Base-by-base conservation (phyloP, 2,888 invertebrate genomes). In the Campaea margaritaria region DNA sequence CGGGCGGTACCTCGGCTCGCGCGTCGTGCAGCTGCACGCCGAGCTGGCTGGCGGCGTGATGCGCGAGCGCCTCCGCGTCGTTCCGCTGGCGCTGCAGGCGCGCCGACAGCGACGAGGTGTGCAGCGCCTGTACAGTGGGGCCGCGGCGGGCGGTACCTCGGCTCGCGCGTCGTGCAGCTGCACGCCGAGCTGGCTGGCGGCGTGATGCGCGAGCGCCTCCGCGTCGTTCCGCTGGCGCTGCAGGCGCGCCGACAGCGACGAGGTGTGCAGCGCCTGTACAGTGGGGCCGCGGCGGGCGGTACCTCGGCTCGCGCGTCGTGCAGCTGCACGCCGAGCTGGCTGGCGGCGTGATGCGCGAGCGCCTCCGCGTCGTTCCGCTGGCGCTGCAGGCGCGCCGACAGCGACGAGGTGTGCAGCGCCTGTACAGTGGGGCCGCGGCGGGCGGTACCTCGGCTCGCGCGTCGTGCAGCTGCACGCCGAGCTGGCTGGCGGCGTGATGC, bases 231-330 rank as follows among this genome's bases (percentile, higher is more conserved):
- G 93, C 79, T 97, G 96, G 72, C 96, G 96, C 78, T 97, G 97
- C 62, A 98, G 93, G 12, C 97, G 95, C 66, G 96, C 95, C 73
- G 97, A 95, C 72, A 98, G 93, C 14, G 96, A 95, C 16, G 97
- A 97, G 64, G 97, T 96, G 77, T 96, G 94, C 64, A 96, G 94
- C 75, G 97, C 93, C 83, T 97, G 97, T n/a, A n/a, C n/a, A n/a
- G n/a, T n/a, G n/a, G n/a, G n/a, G 1, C 11, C 5, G 38, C n/a
- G 4, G 38, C 38, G 4, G 11, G 16, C 1, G 9, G 9, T 54
- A 93, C 87, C 85, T 93, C 93, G 0, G 93, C 87, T 10, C 78
- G 72, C 7, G 90, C 84, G 68, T 92, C 91, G 68, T 91, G 91
- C 65, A 92, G 82, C 67, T 93, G 93, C 64, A 93, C 87, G 62